Evolutionary conservation across 2,113 vertebrate genomes (phyloP).

Genomic region (Rynchops niger): DNA sequence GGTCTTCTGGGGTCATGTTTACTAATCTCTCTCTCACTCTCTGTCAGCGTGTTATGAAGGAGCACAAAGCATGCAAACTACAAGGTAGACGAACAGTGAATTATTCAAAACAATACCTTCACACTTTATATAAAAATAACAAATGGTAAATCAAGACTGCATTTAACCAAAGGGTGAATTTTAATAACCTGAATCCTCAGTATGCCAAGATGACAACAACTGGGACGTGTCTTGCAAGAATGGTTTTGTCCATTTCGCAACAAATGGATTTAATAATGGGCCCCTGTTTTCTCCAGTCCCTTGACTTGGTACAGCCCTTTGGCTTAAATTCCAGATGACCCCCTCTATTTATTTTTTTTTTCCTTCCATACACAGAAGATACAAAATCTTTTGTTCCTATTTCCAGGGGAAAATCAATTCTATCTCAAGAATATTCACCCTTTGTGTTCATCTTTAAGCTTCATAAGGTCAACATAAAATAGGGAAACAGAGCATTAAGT

Average conservation of each 20-base stretch:
- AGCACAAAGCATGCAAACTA: constrained; percentile 30
- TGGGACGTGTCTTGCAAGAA: neutral
- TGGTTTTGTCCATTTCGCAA: neutral
- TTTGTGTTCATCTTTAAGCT: constrained; percentile 44
- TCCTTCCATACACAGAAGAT: neutral
- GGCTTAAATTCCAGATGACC: constrained; percentile 29
- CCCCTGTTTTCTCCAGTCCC: neutral
- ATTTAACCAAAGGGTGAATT: neutral
- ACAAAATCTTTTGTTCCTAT: constrained; percentile 1
- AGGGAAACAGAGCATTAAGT: constrained; percentile 66
- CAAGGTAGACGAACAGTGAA: constrained; percentile 5
- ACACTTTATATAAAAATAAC: constrained; percentile 15
- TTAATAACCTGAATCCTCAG: neutral
- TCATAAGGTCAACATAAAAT: constrained; percentile 56
- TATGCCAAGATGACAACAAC: neutral
- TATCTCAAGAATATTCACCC: constrained; percentile 42
- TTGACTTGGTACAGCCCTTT: constrained; percentile 8
- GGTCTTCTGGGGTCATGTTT: constrained; percentile 69
- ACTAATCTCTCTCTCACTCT: constrained; percentile 64
- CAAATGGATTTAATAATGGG: constrained; percentile 11
- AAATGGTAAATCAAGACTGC: neutral
- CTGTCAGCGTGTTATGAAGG: constrained; percentile 40
- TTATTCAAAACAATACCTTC: constrained; percentile 6
- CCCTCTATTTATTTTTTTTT: neutral
- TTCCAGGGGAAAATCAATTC: neutral